A percentile compares a stretch with the other conserved stretches of the same genome.
phyloP scores from a whole-genome alignment of 1,140 invertebrate species.

The Drosophila chauvacae region DNA sequence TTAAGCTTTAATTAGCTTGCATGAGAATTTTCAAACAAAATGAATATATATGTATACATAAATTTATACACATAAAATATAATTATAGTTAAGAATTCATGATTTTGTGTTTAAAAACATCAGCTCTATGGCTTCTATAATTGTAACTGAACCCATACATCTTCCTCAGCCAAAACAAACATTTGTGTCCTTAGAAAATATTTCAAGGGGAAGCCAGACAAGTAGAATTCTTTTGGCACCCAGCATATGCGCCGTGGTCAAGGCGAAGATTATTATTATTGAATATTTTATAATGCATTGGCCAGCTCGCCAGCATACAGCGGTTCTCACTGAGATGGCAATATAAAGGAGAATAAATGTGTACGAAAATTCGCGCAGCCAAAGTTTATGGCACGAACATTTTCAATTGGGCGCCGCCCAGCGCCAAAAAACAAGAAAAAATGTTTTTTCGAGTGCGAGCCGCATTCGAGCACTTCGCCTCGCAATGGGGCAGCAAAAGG shows the following conservation, averaged over 20 bases:
- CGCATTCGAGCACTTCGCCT: slow-evolving; percentile 33
- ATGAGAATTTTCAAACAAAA: neutral
- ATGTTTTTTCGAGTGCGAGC: slow-evolving; percentile 43
- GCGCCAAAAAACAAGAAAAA: slow-evolving; percentile 29
- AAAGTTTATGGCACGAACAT: slow-evolving; percentile 40
- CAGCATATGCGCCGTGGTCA: slow-evolving; percentile 49
- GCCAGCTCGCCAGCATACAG: slow-evolving; percentile 10
- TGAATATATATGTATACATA: neutral
- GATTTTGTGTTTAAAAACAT: neutral
- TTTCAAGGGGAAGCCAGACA: slow-evolving; percentile 17
- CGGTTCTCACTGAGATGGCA: neutral
- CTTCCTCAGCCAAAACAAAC: slow-evolving; percentile 10
- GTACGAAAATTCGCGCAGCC: slow-evolving; percentile 19
- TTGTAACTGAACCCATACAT: slow-evolving; percentile 2
- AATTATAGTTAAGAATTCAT: neutral
- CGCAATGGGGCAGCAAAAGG: neutral
- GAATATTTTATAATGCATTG: slow-evolving; percentile 53
- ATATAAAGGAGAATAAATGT: slow-evolving; percentile 26
- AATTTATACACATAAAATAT: neutral
- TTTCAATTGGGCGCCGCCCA: slow-evolving; percentile 38
- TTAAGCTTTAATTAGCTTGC: too few relatives aligned
- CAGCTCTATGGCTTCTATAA: neutral
- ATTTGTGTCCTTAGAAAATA: slow-evolving; percentile 23
- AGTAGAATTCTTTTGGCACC: slow-evolving; percentile 37
- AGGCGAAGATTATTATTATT: slow-evolving; percentile 57